These are phyloP conservation scores for Luffia ferchaultella DNA, from an alignment of 2,888 invertebrate species.

Conservation along the genomic window DNA sequence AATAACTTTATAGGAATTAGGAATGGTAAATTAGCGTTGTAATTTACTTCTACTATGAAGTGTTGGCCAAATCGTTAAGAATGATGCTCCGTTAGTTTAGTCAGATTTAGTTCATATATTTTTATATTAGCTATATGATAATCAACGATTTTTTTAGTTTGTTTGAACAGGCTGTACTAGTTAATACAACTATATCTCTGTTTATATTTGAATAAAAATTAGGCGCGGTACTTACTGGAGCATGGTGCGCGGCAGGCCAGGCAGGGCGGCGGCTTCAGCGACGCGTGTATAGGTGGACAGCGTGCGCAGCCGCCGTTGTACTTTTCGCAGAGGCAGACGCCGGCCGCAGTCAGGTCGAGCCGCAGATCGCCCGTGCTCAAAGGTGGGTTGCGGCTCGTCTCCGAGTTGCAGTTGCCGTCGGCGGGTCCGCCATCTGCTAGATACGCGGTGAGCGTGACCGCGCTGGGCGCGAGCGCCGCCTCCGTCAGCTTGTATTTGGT, in stretches of 20 bases:
- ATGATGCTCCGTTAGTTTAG: too few relatives aligned
- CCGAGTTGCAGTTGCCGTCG: background rate
- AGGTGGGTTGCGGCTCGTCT: background rate
- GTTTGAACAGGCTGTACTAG: constrained; percentile 4
- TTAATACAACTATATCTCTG: too few relatives aligned
- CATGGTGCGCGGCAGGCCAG: constrained; percentile 35
- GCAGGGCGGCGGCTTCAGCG: constrained; percentile 31
- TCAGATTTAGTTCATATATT: too few relatives aligned
- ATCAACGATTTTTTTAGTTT: constrained; percentile 8
- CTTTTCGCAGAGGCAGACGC: constrained; percentile 47
- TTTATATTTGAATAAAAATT: too few relatives aligned
- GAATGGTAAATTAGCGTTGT: too few relatives aligned
- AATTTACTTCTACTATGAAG: too few relatives aligned
- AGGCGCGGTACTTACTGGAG: constrained; percentile 44
- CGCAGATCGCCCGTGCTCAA: background rate
- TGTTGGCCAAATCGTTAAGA: too few relatives aligned
- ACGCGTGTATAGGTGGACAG: constrained; percentile 43
- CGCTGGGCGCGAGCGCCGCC: background rate
- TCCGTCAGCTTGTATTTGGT: background rate
- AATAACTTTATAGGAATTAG: too few relatives aligned
- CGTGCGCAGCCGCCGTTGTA: constrained; percentile 56
- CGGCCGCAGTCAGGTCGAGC: background rate
- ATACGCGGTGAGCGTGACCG: background rate
- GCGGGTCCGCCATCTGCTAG: background rate
- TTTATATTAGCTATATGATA: constrained; percentile 1